Conservation (phyloP, 1,140 invertebrate genomes). For the Aphelenchoides fujianensis region DNA sequence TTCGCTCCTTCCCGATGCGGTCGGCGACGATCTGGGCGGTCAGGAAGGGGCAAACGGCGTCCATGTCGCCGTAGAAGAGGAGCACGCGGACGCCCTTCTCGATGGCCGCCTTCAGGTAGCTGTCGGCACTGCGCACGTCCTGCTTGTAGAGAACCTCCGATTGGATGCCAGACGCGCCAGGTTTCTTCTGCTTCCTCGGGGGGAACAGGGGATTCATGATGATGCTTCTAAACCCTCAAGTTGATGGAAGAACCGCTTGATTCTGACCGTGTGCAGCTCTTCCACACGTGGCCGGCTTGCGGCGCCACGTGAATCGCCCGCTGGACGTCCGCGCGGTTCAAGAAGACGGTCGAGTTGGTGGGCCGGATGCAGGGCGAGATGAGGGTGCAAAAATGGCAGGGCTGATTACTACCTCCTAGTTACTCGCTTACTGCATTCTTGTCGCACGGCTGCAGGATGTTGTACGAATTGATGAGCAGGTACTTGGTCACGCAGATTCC, state of each 20-base stretch:
- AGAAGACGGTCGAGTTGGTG: constrained; percentile 8
- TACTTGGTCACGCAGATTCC: not conserved
- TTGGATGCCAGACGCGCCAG: not conserved
- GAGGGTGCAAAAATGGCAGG: not conserved
- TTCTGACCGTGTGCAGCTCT: too few relatives aligned
- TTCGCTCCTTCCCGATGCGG: not conserved
- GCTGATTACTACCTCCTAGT: not conserved
- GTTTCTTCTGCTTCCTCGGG: too few relatives aligned
- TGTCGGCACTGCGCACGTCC: not conserved
- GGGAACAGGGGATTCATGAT: too few relatives aligned
- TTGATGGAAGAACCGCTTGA: too few relatives aligned
- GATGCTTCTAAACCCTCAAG: too few relatives aligned
- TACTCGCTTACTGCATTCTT: not conserved
- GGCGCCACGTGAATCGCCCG: not conserved
- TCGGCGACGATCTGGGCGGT: not conserved
- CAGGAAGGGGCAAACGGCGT: not conserved
- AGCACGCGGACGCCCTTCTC: not conserved
- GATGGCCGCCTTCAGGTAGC: not conserved
- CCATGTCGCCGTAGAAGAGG: not conserved
- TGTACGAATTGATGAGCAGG: not conserved
- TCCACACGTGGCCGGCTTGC: not conserved
- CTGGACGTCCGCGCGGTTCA: constrained; percentile 7
- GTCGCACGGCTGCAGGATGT: not conserved
- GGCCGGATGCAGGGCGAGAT: not conserved
- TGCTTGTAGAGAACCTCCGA: not conserved